phyloP scores from a whole-genome alignment of 1,140 invertebrate genomes.

The Tetranychus cinnabarinus region DNA sequence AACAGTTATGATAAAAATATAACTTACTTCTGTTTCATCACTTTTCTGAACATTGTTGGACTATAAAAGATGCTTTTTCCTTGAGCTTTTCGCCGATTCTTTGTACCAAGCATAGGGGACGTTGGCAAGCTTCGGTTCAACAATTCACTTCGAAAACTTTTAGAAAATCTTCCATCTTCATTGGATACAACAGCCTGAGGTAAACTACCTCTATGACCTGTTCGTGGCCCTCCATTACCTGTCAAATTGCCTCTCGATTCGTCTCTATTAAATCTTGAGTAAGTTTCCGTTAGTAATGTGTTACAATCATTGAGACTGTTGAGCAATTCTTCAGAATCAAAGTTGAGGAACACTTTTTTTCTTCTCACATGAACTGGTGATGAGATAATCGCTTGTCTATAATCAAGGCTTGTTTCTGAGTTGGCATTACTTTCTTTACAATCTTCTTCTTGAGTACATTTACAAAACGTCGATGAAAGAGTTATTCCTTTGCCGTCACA shows the following conservation, averaged over 20 bases:
- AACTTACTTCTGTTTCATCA: conserved; percentile 12
- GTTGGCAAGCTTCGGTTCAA: conserved; percentile 1
- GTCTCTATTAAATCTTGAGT: not conserved
- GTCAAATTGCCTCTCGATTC: too few relatives aligned
- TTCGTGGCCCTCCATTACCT: too few relatives aligned
- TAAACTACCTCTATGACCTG: not conserved
- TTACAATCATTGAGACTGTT: not conserved
- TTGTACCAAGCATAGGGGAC: conserved; percentile 18
- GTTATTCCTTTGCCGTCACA: conserved; percentile 2
- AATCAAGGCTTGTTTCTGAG: not conserved
- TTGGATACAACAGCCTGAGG: not conserved
- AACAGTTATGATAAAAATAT: not conserved
- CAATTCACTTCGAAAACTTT: not conserved
- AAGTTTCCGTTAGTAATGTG: not conserved
- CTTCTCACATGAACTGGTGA: not conserved
- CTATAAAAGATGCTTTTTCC: conserved; percentile 14
- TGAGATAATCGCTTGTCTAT: not conserved
- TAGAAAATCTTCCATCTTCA: not conserved
- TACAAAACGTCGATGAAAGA: not conserved
- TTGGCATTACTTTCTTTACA: not conserved
- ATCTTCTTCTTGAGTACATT: not conserved
- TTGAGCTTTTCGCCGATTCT: not conserved
- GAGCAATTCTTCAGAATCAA: not conserved
- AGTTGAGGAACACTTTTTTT: not conserved
- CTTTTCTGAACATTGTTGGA: conserved; percentile 15